Percentiles rank a stretch among this genome's conserved stretches.
Evolutionary conservation across 1,140 invertebrate species (phyloP).

Genomic region (Nasonia vitripennis): DNA sequence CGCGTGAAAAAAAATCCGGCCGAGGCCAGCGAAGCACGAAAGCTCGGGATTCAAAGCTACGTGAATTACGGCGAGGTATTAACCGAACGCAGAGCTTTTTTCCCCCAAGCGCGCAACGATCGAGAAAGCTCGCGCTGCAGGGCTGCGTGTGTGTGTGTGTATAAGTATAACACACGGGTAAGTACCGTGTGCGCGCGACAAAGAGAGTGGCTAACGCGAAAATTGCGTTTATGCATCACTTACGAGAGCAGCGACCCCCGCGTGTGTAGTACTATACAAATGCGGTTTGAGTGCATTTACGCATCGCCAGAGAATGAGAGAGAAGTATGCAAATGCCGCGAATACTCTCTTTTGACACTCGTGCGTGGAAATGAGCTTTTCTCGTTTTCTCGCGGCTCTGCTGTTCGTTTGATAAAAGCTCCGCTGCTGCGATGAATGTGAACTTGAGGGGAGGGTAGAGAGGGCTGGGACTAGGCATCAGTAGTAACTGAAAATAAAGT

Average conservation of each 20-base stretch:
- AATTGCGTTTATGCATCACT: constrained; percentile 32
- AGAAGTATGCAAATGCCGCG: neutral
- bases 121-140: neutral
- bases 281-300: constrained; percentile 36
- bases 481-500: neutral
- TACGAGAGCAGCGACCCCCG: neutral
- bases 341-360: neutral
- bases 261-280: neutral
- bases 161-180: too few relatives aligned
- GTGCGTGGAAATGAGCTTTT: neutral
- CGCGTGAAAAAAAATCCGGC: neutral
- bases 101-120: neutral
- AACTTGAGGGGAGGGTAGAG: neutral
- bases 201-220: neutral
- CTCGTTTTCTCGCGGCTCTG: neutral
- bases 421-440: neutral
- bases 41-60: constrained; percentile 25
- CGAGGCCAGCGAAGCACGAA: constrained; percentile 4
- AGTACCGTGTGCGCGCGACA: neutral
- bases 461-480: neutral
- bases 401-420: neutral
- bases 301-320: constrained; percentile 8
- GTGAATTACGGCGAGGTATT: constrained; percentile 39
- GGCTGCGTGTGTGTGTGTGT: neutral
- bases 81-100: neutral